phyloP scores from a whole-genome alignment of 2,113 vertebrate species.

The Ariopsis seemanni region DNA sequence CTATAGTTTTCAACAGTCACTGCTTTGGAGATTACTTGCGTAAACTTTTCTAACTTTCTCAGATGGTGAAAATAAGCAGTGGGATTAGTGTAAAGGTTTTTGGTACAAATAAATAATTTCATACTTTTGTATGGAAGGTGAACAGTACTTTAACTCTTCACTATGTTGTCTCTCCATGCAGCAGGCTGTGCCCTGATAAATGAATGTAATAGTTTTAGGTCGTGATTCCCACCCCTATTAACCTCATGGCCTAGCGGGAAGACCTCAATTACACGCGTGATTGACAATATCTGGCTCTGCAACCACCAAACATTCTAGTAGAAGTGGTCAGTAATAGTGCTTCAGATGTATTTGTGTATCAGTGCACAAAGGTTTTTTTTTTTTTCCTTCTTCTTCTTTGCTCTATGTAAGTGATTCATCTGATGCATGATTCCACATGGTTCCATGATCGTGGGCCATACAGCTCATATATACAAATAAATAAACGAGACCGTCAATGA shows the following conservation, averaged over 20 bases:
- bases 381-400: neutral
- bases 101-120: neutral
- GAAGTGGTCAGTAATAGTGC: constrained; percentile 8
- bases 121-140: neutral
- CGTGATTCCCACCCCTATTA: constrained; percentile 50
- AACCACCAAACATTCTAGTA: constrained; percentile 23
- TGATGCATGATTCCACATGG: neutral
- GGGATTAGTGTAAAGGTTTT: neutral
- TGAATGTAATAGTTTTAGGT: constrained; percentile 51
- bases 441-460: neutral
- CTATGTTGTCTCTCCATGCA: constrained; percentile 9
- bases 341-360: constrained; percentile 16
- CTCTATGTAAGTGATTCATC: neutral
- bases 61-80: neutral
- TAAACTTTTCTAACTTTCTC: neutral
- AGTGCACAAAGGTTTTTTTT: neutral
- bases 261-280: constrained; percentile 60
- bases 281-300: constrained; percentile 50
- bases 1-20: neutral
- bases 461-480: neutral
- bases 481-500: neutral
- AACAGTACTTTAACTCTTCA: constrained; percentile 21
- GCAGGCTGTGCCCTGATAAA: constrained; percentile 28
- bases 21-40: neutral
- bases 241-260: constrained; percentile 48